Base-by-base conservation (phyloP, 2,797 vertebrate genomes). In the Arctocebus calabarensis region DNA sequence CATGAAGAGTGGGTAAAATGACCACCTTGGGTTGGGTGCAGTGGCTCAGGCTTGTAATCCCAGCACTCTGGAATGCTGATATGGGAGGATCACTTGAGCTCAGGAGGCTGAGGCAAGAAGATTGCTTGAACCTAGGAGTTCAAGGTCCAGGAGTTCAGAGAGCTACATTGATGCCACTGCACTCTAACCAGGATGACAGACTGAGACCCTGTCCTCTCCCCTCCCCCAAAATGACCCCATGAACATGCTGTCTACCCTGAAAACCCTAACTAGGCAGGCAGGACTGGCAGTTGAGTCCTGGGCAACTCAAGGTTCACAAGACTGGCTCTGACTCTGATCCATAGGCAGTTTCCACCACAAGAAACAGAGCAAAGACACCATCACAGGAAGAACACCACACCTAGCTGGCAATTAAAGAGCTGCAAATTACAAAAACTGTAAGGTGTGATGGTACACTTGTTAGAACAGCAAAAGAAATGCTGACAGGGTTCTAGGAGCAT, bases 381-480 rank as follows among this genome's bases (percentile, higher is more conserved):
- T 32, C 3, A n/a, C 93, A 91, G 62, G 82, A 88, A 90, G 71
- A 71, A 71, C 1, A 6, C 90, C 81, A 78, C 70, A 52, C 81
- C 81, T n/a, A 12, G 40, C 55, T 68, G 66, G 84, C 89, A 82
- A 86, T 70, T 68, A 91, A 79, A 66, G 82, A 84, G 87, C 92
- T 88, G 32, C 82, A 23, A 90, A 87, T 75, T 57, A 94, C 0
- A 91, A 82, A 61, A 89, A 22, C 10, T 13, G 34, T 37, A 6
- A 91, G 84, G 93, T 43, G 62, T 84, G 81, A 85, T 34, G 77
- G 37, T 22, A 29, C 20, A 12, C 43, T 52, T 17, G 34, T 32
- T 10, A 59, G 20, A 95, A 55, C 32, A 34, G 84, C 52, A 85
- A 45, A 77, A 16, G 34, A 0, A 1, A 57, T 5, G 32, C 82